These are phyloP conservation scores for Muntiacus muntjak DNA, from an alignment of 2,113 vertebrate species.

Conservation along the genomic window DNA sequence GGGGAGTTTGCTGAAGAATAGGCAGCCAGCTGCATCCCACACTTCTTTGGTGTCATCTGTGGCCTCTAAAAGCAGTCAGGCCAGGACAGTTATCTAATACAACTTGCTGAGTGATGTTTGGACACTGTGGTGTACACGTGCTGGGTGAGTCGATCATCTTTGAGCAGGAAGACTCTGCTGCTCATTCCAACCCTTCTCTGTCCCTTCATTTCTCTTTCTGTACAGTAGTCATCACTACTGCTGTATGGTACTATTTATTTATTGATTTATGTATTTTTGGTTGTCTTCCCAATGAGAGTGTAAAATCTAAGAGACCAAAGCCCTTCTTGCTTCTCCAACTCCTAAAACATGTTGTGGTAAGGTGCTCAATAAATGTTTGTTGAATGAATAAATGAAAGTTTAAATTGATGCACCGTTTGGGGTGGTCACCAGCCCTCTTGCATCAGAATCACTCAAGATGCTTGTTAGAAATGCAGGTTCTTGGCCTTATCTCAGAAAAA, in stretches of 20 bases:
- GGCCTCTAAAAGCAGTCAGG: not conserved
- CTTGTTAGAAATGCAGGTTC: not conserved
- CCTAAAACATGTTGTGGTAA: not conserved
- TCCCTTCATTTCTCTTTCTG: not conserved
- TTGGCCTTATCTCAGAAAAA: not conserved
- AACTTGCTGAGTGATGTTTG: not conserved
- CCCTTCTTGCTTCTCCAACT: not conserved
- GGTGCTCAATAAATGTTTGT: not conserved
- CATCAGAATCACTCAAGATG: not conserved
- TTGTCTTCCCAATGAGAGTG: not conserved
- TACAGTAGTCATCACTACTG: not conserved
- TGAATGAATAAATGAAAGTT: not conserved
- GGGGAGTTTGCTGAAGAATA: not conserved
- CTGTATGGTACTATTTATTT: not conserved
- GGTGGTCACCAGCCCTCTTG: not conserved
- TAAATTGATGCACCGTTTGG: not conserved
- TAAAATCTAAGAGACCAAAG: not conserved
- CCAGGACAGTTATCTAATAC: not conserved
- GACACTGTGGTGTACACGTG: not conserved
- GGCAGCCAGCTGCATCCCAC: not conserved
- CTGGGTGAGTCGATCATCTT: rapidly evolving
- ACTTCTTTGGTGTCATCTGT: not conserved
- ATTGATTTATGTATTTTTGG: not conserved
- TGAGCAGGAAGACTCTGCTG: not conserved
- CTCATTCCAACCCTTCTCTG: not conserved